Percentiles rank a stretch among this genome's conserved stretches.
Conservation (phyloP, 2,797 vertebrate species). For the Champsocephalus gunnari region DNA sequence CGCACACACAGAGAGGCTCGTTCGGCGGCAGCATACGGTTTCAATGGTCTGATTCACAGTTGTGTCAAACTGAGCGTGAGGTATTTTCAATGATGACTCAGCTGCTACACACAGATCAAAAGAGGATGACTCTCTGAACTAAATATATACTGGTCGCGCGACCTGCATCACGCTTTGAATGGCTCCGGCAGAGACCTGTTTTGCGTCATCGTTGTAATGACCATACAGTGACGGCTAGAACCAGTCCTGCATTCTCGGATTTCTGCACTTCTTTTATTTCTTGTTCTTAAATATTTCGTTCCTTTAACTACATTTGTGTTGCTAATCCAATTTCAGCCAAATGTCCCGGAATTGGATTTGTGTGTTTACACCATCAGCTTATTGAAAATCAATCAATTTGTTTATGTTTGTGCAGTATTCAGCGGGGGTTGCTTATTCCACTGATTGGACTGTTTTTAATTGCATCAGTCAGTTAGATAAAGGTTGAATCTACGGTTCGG, state of each 20-base stretch:
- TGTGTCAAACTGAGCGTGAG: constrained; percentile 24
- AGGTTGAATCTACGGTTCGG: too few relatives aligned
- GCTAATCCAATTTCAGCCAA: constrained; percentile 19
- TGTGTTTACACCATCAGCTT: constrained; percentile 19
- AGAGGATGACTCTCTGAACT: constrained; percentile 11
- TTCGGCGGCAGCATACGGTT: constrained; percentile 16
- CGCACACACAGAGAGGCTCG: not conserved
- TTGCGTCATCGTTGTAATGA: constrained; percentile 26
- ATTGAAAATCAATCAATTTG: not conserved
- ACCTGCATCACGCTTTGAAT: constrained; percentile 22
- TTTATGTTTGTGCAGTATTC: not conserved
- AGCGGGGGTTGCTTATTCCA: not conserved
- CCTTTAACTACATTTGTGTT: constrained; percentile 11
- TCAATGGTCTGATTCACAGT: constrained; percentile 11
- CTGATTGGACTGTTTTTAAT: constrained; percentile 5
- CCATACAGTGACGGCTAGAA: constrained; percentile 7
- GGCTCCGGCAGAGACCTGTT: constrained; percentile 9
- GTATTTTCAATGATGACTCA: constrained; percentile 62
- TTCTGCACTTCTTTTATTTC: constrained; percentile 8
- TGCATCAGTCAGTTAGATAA: constrained; percentile 4
- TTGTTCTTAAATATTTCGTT: constrained; percentile 13
- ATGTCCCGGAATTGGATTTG: constrained; percentile 16
- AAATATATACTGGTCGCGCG: constrained; percentile 9
- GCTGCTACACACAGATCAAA: constrained; percentile 19
- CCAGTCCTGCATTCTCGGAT: not conserved